A percentile compares a stretch with the other conserved stretches of the same genome.
These are phyloP conservation scores for Yponomeuta sedellus DNA, from an alignment of 2,888 invertebrate species.

Conservation along the genomic window DNA sequence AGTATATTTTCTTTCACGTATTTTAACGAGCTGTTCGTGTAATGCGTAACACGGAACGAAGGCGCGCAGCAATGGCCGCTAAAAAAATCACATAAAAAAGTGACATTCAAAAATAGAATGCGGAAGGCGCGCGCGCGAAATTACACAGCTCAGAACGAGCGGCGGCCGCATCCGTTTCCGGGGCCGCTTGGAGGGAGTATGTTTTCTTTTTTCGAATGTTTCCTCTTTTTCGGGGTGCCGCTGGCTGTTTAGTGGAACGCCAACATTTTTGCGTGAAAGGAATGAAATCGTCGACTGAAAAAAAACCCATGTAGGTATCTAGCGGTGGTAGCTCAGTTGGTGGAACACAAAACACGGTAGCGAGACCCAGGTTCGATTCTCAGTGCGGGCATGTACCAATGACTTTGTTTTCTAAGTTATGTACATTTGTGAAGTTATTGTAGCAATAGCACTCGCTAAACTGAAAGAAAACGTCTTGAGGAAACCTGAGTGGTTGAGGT, in stretches of 20 bases:
- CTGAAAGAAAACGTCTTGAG: too few relatives aligned
- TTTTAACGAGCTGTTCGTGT: not conserved
- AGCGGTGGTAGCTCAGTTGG: too few relatives aligned
- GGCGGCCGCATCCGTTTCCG: conserved; percentile 43
- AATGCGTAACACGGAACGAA: not conserved
- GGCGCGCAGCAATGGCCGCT: not conserved
- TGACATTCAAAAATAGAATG: conserved; percentile 40
- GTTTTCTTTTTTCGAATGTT: conserved; percentile 7
- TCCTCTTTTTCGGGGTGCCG: not conserved
- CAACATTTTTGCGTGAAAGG: not conserved
- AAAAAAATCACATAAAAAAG: conserved; percentile 23
- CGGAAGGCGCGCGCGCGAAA: conserved; percentile 43
- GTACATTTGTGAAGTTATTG: too few relatives aligned
- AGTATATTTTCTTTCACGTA: not conserved
- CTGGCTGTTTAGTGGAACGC: not conserved
- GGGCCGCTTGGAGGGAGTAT: conserved; percentile 23
- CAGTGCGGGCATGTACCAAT: too few relatives aligned
- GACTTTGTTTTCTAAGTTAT: too few relatives aligned
- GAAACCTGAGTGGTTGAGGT: too few relatives aligned
- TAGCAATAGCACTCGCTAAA: too few relatives aligned
- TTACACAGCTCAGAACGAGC: conserved; percentile 45
- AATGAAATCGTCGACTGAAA: too few relatives aligned
- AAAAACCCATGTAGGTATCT: too few relatives aligned
- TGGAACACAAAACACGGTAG: too few relatives aligned
- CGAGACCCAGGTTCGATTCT: too few relatives aligned